Evolutionary conservation across 92 coral and sea anemone species (phyloP), one percentile per base, ranked within the genome.

Genomic region (Parazoanthus atlanticus): DNA sequence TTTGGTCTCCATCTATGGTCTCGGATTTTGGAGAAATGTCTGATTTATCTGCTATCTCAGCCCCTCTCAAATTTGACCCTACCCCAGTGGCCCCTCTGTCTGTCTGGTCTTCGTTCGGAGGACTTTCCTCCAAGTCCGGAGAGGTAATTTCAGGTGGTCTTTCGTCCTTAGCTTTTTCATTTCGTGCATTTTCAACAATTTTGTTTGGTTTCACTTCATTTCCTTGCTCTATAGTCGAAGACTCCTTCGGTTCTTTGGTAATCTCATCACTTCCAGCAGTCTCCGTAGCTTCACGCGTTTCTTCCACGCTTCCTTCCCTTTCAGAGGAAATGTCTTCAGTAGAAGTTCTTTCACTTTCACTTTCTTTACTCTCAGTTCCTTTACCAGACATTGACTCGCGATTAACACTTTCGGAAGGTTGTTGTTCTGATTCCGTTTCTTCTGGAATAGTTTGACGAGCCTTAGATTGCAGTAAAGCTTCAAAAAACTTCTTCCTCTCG

Each of bases 401-500:
- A 10, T 41, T 30, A 3, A 19, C 76, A 76, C 21, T 84, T 78
- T 76, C 80, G 19, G 79, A 87, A 78, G 82, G 61, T 75, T 76
- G 81, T 34, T 67, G 78, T 40, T 76, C 89, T 21, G 58, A 23
- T 91, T 94, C 94, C 16, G 69, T 90, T 54, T 95, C 94, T 70
- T 96, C 95, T 13, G 91, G 94, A 25, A 93, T 96, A 33, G 88
- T 90, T 29, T 85, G 92, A 28, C 85, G 87, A 66, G 88, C 83
- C 88, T 95, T 96, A 34, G 85, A 78, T 66, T 95, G 96, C 65
- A 97, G 91, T 8, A 97, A 73, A 15, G 99, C 90, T 79, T 94
- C 95, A 73, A 97, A 97, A 86, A 97, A 97, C 91, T 97, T 94
- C 85, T 84, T 94, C 34, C 97, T 82, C 70, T 93, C 96, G 26